phyloP scores from a whole-genome alignment of 2,888 invertebrate species.

The Buathra laborator region DNA sequence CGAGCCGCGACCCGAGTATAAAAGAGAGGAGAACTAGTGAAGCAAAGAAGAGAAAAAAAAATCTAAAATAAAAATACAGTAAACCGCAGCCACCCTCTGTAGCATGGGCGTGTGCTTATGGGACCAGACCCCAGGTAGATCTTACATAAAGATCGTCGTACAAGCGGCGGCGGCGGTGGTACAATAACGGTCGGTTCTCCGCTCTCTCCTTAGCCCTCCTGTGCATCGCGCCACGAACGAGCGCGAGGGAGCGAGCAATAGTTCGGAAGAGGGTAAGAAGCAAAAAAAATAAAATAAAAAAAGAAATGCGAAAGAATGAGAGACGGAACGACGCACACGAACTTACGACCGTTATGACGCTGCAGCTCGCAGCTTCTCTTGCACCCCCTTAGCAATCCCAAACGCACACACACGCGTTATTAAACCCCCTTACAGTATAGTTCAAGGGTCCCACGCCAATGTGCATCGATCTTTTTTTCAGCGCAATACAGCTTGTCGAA shows the following conservation, averaged over 20 bases:
- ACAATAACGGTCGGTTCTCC: slow-evolving; percentile 78
- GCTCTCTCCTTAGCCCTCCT: slow-evolving; percentile 45
- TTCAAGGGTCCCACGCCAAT: slow-evolving; percentile 43
- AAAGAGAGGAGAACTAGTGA: slow-evolving; percentile 41
- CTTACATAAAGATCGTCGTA: slow-evolving; percentile 82
- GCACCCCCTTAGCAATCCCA: slow-evolving; percentile 57
- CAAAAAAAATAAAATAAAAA: slow-evolving; percentile 17
- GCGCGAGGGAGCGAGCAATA: slow-evolving; percentile 36
- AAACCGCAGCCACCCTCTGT: slow-evolving; percentile 82
- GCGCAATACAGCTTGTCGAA: slow-evolving; percentile 12
- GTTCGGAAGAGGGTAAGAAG: slow-evolving; percentile 45
- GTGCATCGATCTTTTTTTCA: slow-evolving; percentile 8
- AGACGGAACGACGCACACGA: slow-evolving; percentile 40
- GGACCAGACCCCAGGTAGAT: slow-evolving; percentile 79
- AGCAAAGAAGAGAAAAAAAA: slow-evolving; percentile 68
- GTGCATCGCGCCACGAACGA: slow-evolving; percentile 51
- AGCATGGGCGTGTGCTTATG: slow-evolving; percentile 82
- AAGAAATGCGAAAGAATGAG: slow-evolving; percentile 41
- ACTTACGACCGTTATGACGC: slow-evolving; percentile 65
- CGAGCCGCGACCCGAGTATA: slow-evolving; percentile 43
- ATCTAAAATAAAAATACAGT: slow-evolving; percentile 70
- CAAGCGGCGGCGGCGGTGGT: slow-evolving; percentile 62
- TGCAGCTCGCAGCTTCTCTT: slow-evolving; percentile 74
- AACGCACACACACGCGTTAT: slow-evolving; percentile 42
- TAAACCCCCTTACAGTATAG: slow-evolving; percentile 39